Conservation (phyloP, 2,113 vertebrate genomes). For the Perca fluviatilis region DNA sequence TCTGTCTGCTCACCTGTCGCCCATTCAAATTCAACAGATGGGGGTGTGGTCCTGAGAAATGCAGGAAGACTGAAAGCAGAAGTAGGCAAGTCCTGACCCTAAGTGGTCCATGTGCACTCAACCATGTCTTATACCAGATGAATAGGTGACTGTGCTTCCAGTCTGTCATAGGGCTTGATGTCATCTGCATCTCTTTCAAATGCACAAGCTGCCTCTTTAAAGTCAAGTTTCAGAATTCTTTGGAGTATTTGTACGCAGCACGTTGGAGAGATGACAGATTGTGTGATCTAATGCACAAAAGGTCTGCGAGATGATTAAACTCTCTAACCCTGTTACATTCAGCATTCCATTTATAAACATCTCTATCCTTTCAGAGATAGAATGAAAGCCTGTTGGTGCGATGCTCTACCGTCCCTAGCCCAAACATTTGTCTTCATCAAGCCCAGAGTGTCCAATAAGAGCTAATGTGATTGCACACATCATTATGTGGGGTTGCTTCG, state of each 20-base stretch:
- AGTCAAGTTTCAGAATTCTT: conserved; percentile 2
- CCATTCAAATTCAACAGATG: conserved; percentile 63
- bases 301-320: conserved; percentile 62
- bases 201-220: conserved; percentile 27
- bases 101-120: conserved; percentile 35
- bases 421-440: conserved; percentile 82
- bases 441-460: conserved; percentile 80
- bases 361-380: conserved; percentile 52
- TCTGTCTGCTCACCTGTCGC: conserved; percentile 78
- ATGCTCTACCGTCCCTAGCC: conserved; percentile 54
- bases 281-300: conserved; percentile 39
- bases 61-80: conserved; percentile 38
- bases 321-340: conserved; percentile 59
- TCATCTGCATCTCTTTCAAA: conserved; percentile 30
- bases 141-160: conserved; percentile 37
- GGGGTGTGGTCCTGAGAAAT: conserved; percentile 56
- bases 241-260: conserved; percentile 13
- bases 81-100: conserved; percentile 40
- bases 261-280: conserved; percentile 9
- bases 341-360: conserved; percentile 56
- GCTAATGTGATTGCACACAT: conserved; percentile 81
- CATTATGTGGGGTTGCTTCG: conserved; percentile 77
- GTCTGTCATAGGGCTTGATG: conserved; percentile 28
- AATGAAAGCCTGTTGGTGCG: conserved; percentile 48
- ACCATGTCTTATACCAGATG: conserved; percentile 49